Percentiles rank a stretch among this genome's conserved stretches.
Conservation (phyloP, 2,888 invertebrate species). For the Andrena hattorfiana region DNA sequence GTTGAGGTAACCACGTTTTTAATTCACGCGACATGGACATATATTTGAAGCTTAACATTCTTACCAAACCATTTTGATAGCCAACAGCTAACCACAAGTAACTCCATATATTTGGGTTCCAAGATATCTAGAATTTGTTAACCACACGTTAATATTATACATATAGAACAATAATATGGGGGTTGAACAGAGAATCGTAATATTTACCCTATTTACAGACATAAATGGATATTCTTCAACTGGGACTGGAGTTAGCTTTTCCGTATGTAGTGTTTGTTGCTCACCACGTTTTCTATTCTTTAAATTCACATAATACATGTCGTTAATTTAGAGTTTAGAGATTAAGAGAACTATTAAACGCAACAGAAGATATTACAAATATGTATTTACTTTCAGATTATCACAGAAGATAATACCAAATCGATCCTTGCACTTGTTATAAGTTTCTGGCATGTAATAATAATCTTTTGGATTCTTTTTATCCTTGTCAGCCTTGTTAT, state of each 20-base stretch:
- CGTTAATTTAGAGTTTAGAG: background rate
- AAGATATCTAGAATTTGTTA: constrained; percentile 71
- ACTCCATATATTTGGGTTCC: constrained; percentile 86
- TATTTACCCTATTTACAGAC: constrained; percentile 82
- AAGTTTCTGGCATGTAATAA: constrained; percentile 78
- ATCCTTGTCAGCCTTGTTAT: constrained; percentile 41
- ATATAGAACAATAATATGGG: background rate
- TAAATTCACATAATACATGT: constrained; percentile 16
- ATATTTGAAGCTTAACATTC: constrained; percentile 79
- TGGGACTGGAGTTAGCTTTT: constrained; percentile 72
- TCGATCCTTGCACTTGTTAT: constrained; percentile 78
- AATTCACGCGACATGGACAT: constrained; percentile 64
- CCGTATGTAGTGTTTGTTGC: constrained; percentile 47
- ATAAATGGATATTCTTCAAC: constrained; percentile 83
- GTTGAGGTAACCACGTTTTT: constrained; percentile 63
- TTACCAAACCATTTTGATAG: constrained; percentile 85
- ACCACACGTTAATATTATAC: background rate
- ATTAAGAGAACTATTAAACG: background rate
- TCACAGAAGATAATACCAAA: constrained; percentile 82
- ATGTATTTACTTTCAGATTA: constrained; percentile 72
- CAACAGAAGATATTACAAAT: background rate
- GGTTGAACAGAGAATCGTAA: background rate
- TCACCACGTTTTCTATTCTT: constrained; percentile 9
- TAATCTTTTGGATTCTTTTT: constrained; percentile 71
- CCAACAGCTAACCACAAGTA: constrained; percentile 84